A percentile compares a stretch with the other conserved stretches of the same genome.
These are phyloP conservation scores for Paracanthobrama guichenoti DNA, from an alignment of 2,113 vertebrate species.

Conservation along the genomic window DNA sequence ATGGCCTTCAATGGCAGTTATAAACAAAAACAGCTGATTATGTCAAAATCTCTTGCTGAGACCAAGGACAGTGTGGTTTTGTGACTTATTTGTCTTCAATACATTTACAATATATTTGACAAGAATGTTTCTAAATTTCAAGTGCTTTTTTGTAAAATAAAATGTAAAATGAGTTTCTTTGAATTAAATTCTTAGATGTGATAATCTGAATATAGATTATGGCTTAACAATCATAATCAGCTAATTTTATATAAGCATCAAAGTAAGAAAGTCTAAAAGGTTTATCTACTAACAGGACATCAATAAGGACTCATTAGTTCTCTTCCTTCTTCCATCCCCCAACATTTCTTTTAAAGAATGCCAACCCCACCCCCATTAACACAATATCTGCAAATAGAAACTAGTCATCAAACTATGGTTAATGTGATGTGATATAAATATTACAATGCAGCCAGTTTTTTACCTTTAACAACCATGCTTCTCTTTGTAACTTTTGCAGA, in stretches of 20 bases:
- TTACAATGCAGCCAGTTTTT: not conserved
- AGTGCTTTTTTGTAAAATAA: not conserved
- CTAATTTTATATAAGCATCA: not conserved
- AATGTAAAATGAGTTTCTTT: not conserved
- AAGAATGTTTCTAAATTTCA: not conserved
- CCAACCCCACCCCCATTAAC: not conserved
- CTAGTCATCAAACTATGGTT: not conserved
- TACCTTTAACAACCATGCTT: not conserved
- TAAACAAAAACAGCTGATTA: constrained; percentile 60
- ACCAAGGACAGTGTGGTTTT: constrained; percentile 24
- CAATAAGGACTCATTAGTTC: not conserved
- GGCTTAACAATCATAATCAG: not conserved
- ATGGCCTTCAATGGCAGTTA: constrained; percentile 43
- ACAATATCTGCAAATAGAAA: not conserved
- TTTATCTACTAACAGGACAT: not conserved
- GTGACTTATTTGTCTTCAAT: not conserved
- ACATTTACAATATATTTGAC: not conserved
- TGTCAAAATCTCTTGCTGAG: constrained; percentile 43
- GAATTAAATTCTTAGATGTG: not conserved
- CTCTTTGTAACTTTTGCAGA: constrained; percentile 35
- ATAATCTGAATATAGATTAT: not conserved
- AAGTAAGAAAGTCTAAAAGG: not conserved
- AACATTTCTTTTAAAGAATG: constrained; percentile 32
- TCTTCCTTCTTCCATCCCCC: constrained; percentile 20
- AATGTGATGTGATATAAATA: not conserved